Percentiles rank a stretch among this genome's conserved stretches.
Evolutionary conservation across 92 coral and sea anemone genomes (phyloP).

Genomic region (Phenganax marumi): DNA sequence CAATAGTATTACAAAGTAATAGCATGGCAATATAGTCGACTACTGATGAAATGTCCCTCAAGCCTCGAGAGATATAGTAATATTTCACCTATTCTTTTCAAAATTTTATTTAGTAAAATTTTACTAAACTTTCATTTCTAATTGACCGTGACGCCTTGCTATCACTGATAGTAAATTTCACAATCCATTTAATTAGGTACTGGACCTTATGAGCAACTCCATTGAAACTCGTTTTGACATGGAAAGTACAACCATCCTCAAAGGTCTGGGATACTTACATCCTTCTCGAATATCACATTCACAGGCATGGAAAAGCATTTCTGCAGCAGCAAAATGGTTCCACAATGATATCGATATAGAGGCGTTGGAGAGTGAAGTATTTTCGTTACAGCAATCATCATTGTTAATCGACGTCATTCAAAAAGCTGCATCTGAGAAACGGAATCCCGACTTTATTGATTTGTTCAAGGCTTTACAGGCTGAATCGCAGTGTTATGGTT

Average conservation of each 20-base stretch:
- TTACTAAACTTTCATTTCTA: too few relatives aligned
- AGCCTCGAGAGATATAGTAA: too few relatives aligned
- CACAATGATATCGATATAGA: background rate
- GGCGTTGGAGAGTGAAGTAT: slow-evolving; percentile 12
- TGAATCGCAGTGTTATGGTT: slow-evolving; percentile 11
- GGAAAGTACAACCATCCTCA: slow-evolving; percentile 8
- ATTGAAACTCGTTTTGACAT: slow-evolving; percentile 16
- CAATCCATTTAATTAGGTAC: background rate
- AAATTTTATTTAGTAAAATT: too few relatives aligned
- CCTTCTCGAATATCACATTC: slow-evolving; percentile 17
- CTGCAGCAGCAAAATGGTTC: slow-evolving; percentile 5
- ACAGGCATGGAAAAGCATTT: slow-evolving; percentile 6
- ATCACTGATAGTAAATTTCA: background rate
- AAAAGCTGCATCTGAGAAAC: background rate
- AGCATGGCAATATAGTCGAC: too few relatives aligned
- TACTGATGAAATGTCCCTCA: too few relatives aligned
- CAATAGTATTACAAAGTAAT: too few relatives aligned
- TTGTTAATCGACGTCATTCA: slow-evolving; percentile 17
- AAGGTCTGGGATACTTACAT: slow-evolving; percentile 10
- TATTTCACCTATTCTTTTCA: too few relatives aligned
- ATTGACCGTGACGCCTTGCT: too few relatives aligned
- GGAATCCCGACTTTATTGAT: slow-evolving; percentile 17
- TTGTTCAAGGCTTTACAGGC: slow-evolving; percentile 17
- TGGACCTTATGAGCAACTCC: slow-evolving; percentile 20
- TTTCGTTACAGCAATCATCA: slow-evolving; percentile 19